A percentile compares a stretch with the other conserved stretches of the same genome.
Conservation (phyloP, 2,888 invertebrate genomes). For the Papilio elwesi region DNA sequence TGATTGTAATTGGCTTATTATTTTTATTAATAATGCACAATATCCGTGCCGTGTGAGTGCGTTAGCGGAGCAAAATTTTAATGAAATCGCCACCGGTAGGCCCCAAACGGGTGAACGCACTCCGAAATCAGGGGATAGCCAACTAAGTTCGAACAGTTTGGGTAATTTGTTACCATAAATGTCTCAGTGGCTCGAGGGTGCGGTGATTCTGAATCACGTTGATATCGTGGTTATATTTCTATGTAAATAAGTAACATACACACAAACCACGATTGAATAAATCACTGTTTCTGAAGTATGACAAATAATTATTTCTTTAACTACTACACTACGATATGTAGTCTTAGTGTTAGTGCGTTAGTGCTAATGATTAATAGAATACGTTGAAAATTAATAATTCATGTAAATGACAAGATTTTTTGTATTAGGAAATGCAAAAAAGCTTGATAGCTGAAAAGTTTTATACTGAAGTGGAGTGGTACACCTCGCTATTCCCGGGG, state of each 20-base stretch:
- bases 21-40: no score
- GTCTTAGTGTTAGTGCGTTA: no score
- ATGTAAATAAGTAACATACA: conserved; percentile 14
- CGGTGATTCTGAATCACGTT: conserved; percentile 24
- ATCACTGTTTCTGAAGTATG: background rate
- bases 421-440: no score
- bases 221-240: conserved; percentile 3
- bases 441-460: no score
- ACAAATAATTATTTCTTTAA: background rate
- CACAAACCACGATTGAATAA: background rate
- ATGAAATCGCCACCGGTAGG: conserved; percentile 11
- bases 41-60: no score
- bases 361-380: no score
- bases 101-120: conserved; percentile 32
- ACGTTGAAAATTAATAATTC: no score
- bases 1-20: no score
- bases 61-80: conserved; percentile 13
- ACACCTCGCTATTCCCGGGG: no score
- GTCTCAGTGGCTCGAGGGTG: conserved; percentile 24
- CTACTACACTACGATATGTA: background rate
- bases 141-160: conserved; percentile 18
- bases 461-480: no score
- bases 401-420: no score
- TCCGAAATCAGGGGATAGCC: conserved; percentile 23
- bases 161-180: conserved; percentile 35